Evolutionary conservation across 92 coral and sea anemone genomes (phyloP).

Genomic region (Metridium senile): DNA sequence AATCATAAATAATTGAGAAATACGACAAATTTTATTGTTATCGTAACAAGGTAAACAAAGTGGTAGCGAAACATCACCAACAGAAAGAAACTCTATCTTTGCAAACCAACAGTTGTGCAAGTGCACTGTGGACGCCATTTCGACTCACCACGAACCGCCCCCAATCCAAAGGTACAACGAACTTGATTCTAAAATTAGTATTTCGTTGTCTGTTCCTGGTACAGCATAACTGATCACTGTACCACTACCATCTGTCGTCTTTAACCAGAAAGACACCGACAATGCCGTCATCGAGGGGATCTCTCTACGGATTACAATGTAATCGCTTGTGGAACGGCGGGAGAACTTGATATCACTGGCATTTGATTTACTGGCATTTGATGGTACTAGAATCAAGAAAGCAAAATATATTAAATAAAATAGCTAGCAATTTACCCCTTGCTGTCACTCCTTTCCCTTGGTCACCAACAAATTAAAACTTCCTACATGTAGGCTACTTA

Average conservation of each 20-base stretch:
- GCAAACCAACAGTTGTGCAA: too few relatives aligned
- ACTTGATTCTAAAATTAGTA: background rate
- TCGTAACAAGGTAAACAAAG: too few relatives aligned
- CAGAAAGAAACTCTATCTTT: too few relatives aligned
- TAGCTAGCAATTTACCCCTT: too few relatives aligned
- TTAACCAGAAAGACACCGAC: background rate
- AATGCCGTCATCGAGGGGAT: slow-evolving; percentile 9
- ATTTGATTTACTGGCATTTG: too few relatives aligned
- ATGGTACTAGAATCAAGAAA: background rate
- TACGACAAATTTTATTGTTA: too few relatives aligned
- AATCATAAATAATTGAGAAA: too few relatives aligned
- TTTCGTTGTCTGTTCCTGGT: background rate
- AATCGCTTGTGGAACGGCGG: background rate
- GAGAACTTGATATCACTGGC: slow-evolving; percentile 5
- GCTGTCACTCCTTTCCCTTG: too few relatives aligned
- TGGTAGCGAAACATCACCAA: too few relatives aligned
- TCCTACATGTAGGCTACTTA: too few relatives aligned
- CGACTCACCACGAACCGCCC: background rate
- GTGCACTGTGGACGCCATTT: too few relatives aligned
- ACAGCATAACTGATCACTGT: slow-evolving; percentile 9
- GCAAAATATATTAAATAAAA: background rate
- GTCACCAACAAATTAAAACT: too few relatives aligned
- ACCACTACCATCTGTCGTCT: background rate
- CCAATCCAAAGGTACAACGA: background rate
- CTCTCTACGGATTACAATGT: background rate